These are phyloP conservation scores for Lytechinus variegatus DNA, from an alignment of 35 echinoderm and acorn worm species.

Conservation along the genomic window DNA sequence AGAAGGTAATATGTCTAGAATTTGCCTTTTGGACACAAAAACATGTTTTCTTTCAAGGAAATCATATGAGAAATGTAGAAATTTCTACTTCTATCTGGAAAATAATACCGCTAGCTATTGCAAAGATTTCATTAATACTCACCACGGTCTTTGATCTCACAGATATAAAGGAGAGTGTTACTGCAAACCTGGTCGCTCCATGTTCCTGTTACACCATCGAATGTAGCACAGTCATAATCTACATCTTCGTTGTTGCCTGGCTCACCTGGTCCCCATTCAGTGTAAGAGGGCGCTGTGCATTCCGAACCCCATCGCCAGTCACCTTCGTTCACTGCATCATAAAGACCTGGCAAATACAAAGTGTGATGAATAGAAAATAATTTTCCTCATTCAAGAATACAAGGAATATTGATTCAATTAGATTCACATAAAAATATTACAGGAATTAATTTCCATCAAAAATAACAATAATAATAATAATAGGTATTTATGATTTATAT, in stretches of 20 bases:
- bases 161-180: slow-evolving; percentile 39
- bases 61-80: too few species aligned
- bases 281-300: background rate
- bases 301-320: slow-evolving; percentile 40
- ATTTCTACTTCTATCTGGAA: too few species aligned
- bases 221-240: slow-evolving; percentile 49
- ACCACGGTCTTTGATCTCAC: slow-evolving; percentile 61
- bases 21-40: too few species aligned
- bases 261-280: background rate
- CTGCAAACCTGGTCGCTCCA: slow-evolving; percentile 58
- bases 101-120: background rate
- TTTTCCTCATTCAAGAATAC: background rate
- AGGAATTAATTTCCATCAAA: background rate
- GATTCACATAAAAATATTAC: background rate
- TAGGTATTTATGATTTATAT: too few species aligned
- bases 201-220: slow-evolving; percentile 43
- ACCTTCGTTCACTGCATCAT: slow-evolving; percentile 22
- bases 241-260: background rate
- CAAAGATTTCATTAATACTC: background rate
- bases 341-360: slow-evolving; percentile 28
- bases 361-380: background rate
- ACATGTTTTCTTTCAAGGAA: too few species aligned
- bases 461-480: too few species aligned
- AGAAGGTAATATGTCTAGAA: too few species aligned
- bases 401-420: background rate